Percentiles rank a stretch among this genome's conserved stretches.
Evolutionary conservation across 2,797 vertebrate species (phyloP).

Genomic region (Apogon talboti): DNA sequence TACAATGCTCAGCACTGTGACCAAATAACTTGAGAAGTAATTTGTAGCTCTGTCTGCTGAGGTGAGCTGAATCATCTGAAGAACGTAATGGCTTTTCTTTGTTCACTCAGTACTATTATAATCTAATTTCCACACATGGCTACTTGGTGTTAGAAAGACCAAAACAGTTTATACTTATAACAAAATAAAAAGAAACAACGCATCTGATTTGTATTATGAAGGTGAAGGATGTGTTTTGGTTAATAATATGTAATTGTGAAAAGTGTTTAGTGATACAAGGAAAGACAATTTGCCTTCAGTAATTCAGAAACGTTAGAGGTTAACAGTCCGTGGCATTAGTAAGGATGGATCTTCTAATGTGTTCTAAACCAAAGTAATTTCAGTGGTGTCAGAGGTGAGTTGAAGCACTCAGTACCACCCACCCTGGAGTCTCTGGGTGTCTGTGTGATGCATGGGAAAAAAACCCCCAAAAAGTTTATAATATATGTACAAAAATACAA

Average conservation of each 20-base stretch:
- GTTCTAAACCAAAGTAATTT: constrained; percentile 42
- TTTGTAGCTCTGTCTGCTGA: background rate
- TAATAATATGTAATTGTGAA: background rate
- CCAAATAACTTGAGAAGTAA: background rate
- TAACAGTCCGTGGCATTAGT: constrained; percentile 11
- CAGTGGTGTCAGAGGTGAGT: constrained; percentile 24
- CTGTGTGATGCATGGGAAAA: background rate
- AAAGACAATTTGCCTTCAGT: constrained; percentile 34
- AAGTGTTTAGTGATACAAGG: background rate
- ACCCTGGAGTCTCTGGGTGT: background rate
- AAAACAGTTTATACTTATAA: background rate
- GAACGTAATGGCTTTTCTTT: constrained; percentile 1
- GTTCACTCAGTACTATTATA: background rate
- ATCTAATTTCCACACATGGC: background rate
- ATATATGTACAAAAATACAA: no score
- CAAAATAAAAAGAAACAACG: background rate
- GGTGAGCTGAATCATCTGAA: constrained; percentile 6
- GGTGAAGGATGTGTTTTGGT: background rate
- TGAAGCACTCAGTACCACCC: background rate
- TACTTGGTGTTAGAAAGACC: background rate
- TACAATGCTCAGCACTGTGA: background rate
- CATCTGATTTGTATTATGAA: constrained; percentile 1
- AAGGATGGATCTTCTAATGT: constrained; percentile 6
- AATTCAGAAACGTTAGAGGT: constrained; percentile 17
- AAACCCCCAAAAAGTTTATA: no score